Conservation (phyloP, 2,797 vertebrate genomes). For the Crenichthys baileyi region DNA sequence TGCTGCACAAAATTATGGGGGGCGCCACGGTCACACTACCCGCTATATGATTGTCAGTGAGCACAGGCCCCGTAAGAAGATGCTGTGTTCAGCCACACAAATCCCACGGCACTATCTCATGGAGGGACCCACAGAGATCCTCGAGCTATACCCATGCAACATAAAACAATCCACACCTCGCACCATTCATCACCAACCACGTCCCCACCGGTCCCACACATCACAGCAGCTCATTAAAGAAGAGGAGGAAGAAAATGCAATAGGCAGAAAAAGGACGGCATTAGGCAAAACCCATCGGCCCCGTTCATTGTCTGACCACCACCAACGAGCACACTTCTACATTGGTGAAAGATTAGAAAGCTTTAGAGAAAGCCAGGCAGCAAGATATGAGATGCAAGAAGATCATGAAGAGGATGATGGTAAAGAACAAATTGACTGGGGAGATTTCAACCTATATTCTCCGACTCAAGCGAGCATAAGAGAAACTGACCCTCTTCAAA, state of each 20-base stretch:
- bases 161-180: constrained; percentile 75
- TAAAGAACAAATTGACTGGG: constrained; percentile 67
- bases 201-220: constrained; percentile 59
- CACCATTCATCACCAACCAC: constrained; percentile 55
- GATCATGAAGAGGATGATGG: constrained; percentile 71
- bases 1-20: constrained; percentile 70
- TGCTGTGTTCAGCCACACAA: constrained; percentile 77
- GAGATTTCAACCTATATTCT: constrained; percentile 59
- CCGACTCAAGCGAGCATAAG: constrained; percentile 72
- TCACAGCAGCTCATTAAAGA: constrained; percentile 85
- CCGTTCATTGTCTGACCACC: constrained; percentile 84
- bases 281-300: constrained; percentile 73
- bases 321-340: constrained; percentile 81
- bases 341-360: constrained; percentile 78
- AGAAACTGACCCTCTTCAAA: constrained; percentile 61
- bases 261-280: constrained; percentile 53
- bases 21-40: constrained; percentile 75
- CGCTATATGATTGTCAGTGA: constrained; percentile 89
- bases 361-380: constrained; percentile 65
- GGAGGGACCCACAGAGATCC: constrained; percentile 79
- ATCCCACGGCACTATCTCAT: constrained; percentile 84
- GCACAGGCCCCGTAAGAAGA: constrained; percentile 81
- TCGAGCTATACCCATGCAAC: constrained; percentile 84
- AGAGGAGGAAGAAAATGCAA: constrained; percentile 82
- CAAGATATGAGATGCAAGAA: constrained; percentile 53